These are phyloP conservation scores for Lasioglossum zephyrum DNA, from an alignment of 2,888 invertebrate species.

Conservation along the genomic window DNA sequence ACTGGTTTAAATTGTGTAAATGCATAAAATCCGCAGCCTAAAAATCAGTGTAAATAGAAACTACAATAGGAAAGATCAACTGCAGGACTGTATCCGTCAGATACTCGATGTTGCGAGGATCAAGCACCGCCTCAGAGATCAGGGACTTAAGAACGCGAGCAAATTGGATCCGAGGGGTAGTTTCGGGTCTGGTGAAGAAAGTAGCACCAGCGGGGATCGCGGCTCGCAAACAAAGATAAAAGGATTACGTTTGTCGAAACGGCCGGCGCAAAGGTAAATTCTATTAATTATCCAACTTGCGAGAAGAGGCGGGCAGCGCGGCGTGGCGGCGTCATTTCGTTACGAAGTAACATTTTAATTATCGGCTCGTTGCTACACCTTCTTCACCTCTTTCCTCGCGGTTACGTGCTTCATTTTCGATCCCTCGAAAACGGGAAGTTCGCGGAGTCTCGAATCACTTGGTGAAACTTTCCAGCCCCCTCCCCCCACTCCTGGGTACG, in stretches of 20 bases:
- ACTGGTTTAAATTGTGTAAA: too few species aligned
- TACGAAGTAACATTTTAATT: conserved; percentile 50
- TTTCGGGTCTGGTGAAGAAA: neutral
- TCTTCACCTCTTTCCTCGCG: conserved; percentile 9
- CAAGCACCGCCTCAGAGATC: conserved; percentile 1
- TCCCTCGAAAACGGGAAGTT: conserved; percentile 15
- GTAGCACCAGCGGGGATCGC: neutral
- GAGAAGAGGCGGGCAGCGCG: neutral
- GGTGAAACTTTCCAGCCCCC: conserved; percentile 26
- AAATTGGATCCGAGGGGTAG: conserved; percentile 34
- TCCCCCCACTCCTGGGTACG: too few species aligned
- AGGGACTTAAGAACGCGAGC: neutral
- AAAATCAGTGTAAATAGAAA: neutral
- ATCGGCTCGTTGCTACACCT: conserved; percentile 14
- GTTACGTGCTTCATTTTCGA: conserved; percentile 39
- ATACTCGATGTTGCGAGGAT: neutral
- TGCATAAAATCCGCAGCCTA: too few species aligned
- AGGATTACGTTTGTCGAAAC: conserved; percentile 45
- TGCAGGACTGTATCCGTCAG: neutral
- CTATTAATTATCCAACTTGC: conserved; percentile 48
- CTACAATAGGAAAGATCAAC: neutral
- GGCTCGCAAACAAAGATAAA: conserved; percentile 16
- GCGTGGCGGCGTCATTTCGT: conserved; percentile 24
- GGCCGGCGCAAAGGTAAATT: conserved; percentile 13
- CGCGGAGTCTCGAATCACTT: neutral